These are phyloP conservation scores for Lepidonotus clava DNA, from an alignment of 2,888 invertebrate species.

Conservation along the genomic window DNA sequence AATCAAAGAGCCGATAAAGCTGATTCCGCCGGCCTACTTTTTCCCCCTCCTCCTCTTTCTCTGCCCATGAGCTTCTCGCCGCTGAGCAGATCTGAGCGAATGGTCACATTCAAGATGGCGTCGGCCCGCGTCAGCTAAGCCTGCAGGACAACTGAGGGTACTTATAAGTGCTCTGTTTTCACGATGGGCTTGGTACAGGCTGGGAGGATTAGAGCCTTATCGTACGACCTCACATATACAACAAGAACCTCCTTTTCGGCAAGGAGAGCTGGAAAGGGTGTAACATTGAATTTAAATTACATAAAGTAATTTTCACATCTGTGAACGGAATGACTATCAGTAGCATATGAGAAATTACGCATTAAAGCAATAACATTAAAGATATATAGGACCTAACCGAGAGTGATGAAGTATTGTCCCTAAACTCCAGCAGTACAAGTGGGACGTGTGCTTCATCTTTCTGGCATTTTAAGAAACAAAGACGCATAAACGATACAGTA, in stretches of 20 bases:
- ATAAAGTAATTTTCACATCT: too few species aligned
- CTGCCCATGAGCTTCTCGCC: neutral
- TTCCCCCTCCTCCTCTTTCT: slow-evolving; percentile 3
- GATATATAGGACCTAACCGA: neutral
- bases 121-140: neutral
- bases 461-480: neutral
- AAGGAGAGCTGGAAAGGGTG: too few species aligned
- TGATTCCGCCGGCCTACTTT: slow-evolving; percentile 37
- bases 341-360: neutral
- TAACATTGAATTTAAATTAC: too few species aligned
- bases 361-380: neutral
- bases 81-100: slow-evolving; percentile 20
- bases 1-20: slow-evolving; percentile 52
- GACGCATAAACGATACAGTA: neutral
- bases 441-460: too few species aligned
- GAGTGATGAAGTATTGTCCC: neutral
- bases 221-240: too few species aligned
- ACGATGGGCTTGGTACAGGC: neutral
- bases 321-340: too few species aligned
- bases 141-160: slow-evolving; percentile 3
- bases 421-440: too few species aligned
- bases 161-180: slow-evolving; percentile 2
- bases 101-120: slow-evolving; percentile 48
- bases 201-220: too few species aligned
- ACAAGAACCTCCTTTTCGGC: too few species aligned